Evolutionary conservation across 2,113 vertebrate genomes (phyloP), one percentile per base, ranked within the genome.

Genomic region (Emydura subglobosa): DNA sequence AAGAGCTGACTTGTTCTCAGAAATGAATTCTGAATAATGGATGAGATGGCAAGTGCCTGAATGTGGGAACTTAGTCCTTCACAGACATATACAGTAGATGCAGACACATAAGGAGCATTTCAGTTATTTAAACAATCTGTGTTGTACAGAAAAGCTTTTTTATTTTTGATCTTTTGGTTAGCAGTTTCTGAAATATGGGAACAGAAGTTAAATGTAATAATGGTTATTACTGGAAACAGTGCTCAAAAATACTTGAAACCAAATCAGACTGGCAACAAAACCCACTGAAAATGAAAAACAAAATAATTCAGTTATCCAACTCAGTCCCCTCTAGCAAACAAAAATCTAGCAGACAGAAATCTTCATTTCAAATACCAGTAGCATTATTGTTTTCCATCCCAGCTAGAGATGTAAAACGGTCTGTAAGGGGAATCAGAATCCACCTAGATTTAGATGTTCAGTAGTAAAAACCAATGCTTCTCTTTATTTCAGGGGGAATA

Each of bases 161-260:
- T 79, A 88, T 96, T 92, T 95, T 95, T 95, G 94, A 97, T 97
- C 93, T 97, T 97, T 96, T 79, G 84, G 86, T 96, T 98, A 94
- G 96, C 97, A 97, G 92, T 98, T 98, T 97, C 97, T 98, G 96
- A 98, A 98, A 97, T 97, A 97, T 97, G 96, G 94, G 91, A 96
- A 97, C 96, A 98, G 97, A 98, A 97, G 92, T 97, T 97, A 96
- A 96, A 97, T 95, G 86, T 91, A 98, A 97, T 97, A 97, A 97
- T 90, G 84, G 59, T 80, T 53, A 82, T 92, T 95, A 94, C 87
- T 96, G 96, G 98, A 97, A 95, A 97, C 6, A 57, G 76, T 91
- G 84, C 91, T 93, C 80, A 81, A 88, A 96, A 88, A 81, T 92
- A 96, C 94, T 95, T 84, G 47, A 95, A 96, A 95, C 85, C 93